These are phyloP conservation scores for Dinoponera quadriceps DNA, from an alignment of 1,140 invertebrate species.

Conservation along the genomic window DNA sequence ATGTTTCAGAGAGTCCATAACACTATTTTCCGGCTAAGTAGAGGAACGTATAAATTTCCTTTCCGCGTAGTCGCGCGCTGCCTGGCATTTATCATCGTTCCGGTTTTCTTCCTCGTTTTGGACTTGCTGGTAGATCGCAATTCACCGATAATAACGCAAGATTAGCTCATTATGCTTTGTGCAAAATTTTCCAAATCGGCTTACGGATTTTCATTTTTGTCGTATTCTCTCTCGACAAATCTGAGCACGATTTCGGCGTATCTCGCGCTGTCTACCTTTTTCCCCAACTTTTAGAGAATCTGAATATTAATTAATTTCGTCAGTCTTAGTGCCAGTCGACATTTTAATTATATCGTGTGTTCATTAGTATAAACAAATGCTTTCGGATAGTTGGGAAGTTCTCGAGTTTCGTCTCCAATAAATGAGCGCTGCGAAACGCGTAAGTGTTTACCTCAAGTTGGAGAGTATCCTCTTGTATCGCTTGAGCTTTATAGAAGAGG, in stretches of 20 bases:
- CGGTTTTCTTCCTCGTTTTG: conserved; percentile 21
- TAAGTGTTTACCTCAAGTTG: conserved; percentile 18
- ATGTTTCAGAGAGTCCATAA: conserved; percentile 42
- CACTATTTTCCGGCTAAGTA: conserved; percentile 53
- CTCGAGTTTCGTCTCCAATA: not conserved
- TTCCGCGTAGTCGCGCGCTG: conserved; percentile 23
- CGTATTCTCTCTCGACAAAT: not conserved
- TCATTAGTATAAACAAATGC: not conserved
- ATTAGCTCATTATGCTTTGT: conserved; percentile 23
- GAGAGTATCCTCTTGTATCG: conserved; percentile 2
- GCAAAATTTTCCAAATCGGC: not conserved
- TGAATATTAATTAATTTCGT: not conserved
- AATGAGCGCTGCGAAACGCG: not conserved
- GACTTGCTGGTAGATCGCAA: conserved; percentile 1
- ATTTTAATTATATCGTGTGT: not conserved
- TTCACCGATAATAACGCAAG: conserved; percentile 29
- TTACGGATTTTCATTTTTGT: not conserved
- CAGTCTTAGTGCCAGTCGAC: not conserved
- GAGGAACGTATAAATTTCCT: conserved; percentile 56
- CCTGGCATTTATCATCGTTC: conserved; percentile 51
- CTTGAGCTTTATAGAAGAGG: conserved; percentile 5
- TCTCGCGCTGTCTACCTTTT: too few species aligned
- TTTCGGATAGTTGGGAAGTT: not conserved
- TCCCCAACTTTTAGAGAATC: not conserved
- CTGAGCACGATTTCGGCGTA: not conserved